phyloP scores from a whole-genome alignment of 2,888 invertebrate genomes.

The Lasioglossum malachurum region DNA sequence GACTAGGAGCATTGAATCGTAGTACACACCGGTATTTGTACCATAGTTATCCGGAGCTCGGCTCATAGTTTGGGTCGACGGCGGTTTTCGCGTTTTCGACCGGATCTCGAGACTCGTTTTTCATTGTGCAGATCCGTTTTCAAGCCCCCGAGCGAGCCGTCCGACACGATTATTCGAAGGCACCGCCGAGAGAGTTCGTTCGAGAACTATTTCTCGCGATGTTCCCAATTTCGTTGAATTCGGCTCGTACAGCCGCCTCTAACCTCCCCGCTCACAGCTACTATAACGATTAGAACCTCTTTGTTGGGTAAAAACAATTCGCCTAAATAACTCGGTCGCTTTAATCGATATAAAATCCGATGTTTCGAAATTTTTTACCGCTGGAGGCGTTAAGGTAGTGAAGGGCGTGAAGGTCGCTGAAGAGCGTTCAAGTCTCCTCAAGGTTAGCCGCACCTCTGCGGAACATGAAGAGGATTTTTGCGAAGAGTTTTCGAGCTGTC shows the following conservation, averaged over 20 bases:
- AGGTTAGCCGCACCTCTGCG: not conserved
- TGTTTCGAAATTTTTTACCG: no score
- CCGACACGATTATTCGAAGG: not conserved
- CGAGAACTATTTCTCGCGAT: not conserved
- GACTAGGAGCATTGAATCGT: conserved; percentile 58
- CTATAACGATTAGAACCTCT: no score
- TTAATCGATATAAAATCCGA: no score
- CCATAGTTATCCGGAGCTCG: conserved; percentile 33
- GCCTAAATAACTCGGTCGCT: no score
- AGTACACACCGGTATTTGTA: conserved; percentile 53
- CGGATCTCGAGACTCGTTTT: not conserved
- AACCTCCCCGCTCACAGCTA: no score
- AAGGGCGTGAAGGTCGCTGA: no score
- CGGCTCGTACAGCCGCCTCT: no score
- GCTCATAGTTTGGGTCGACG: conserved; percentile 1
- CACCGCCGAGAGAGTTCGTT: not conserved
- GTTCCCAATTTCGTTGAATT: not conserved
- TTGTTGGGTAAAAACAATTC: no score
- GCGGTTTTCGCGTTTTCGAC: not conserved
- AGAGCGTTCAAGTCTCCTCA: no score
- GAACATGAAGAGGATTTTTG: no score
- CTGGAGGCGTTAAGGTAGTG: no score
- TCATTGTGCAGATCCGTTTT: not conserved
- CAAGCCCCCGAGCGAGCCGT: not conserved
- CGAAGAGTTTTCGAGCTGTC: no score